phyloP scores from a whole-genome alignment of 2,113 vertebrate genomes.

The Patagioenas fasciata region DNA sequence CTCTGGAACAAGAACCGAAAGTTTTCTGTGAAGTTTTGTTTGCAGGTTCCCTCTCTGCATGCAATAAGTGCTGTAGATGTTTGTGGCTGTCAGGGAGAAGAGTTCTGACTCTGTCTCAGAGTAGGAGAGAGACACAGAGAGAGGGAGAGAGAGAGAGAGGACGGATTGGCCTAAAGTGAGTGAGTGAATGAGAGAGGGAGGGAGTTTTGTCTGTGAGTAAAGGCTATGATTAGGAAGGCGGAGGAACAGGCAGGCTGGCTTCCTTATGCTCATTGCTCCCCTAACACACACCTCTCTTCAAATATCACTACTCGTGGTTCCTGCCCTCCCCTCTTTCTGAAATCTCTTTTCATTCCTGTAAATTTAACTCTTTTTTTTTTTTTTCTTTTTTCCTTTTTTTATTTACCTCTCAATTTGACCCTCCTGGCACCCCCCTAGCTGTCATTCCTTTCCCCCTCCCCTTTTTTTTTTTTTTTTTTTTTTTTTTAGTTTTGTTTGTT shows the following conservation, averaged over 20 bases:
- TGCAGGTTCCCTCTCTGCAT: slow-evolving; percentile 80
- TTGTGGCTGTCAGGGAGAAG: slow-evolving; percentile 84
- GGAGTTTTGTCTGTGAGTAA: slow-evolving; percentile 82
- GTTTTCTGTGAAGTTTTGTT: slow-evolving; percentile 85
- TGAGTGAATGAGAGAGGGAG: slow-evolving; percentile 85
- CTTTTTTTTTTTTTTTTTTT: not conserved
- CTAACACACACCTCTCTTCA: slow-evolving; percentile 80
- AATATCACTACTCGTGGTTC: slow-evolving; percentile 69
- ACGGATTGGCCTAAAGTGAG: slow-evolving; percentile 83
- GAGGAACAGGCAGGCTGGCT: slow-evolving; percentile 81
- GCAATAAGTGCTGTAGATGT: slow-evolving; percentile 81
- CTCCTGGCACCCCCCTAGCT: not conserved
- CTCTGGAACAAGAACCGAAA: slow-evolving; percentile 83
- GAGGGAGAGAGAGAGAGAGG: slow-evolving; percentile 67
- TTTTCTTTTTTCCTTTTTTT: not conserved
- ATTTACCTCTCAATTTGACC: not conserved
- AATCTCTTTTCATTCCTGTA: slow-evolving; percentile 36
- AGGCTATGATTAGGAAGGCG: slow-evolving; percentile 81
- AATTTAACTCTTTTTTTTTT: not conserved
- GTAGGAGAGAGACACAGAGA: slow-evolving; percentile 73
- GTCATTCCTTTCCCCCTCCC: not conserved
- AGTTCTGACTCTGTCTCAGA: slow-evolving; percentile 81
- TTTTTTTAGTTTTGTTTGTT: not conserved
- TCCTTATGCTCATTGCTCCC: slow-evolving; percentile 76
- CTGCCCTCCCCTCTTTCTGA: slow-evolving; percentile 57